Evolutionary conservation across 2,797 vertebrate genomes (phyloP), one percentile per base, ranked within the genome.

Genomic region (Pterois miles): DNA sequence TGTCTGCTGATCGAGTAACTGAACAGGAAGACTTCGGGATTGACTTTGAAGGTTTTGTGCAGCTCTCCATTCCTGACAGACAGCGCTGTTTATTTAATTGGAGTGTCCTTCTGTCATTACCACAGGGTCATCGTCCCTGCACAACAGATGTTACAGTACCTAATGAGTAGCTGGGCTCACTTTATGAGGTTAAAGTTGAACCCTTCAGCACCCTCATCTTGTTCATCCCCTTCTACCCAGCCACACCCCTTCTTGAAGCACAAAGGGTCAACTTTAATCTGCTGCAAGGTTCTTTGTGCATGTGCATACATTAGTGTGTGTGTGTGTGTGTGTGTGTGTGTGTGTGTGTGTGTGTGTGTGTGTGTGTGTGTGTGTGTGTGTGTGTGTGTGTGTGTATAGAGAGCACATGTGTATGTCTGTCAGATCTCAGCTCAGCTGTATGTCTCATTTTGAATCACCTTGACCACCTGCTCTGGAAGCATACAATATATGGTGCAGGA

Each of bases 141-240:
- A 72, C 83, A 93, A 90, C 95, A 96, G 95, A 94, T 96, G 95
- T 95, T 96, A 93, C 94, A 90, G 89, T 92, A 90, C 91, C 92
- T 95, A 96, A 96, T 96, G 93, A 96, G 91, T 94, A 95, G 95
- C 90, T 59, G 76, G 87, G 74, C 86, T 92, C 68, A 77, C 75
- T 96, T 95, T 95, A 96, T 95, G 95, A 93, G 95, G 95, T 95
- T 93, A 95, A 94, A 95, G 94, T 95, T 95, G 90, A 93, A 86
- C 78, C 91, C 85, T 88, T 89, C 85, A 85, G 85, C 81, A 84
- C 86, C 86, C 80, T 86, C 78, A 68, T 90, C 74, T 85, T 64
- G 64, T 53, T 87, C 67, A 54, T 60, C 71, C 67, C 82, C 36
- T 62, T 87, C 80, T 14, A 18, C 79, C 74, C 80, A 82, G 82